Evolutionary conservation across 2,113 vertebrate genomes (phyloP).

Genomic region (Neolamprologus ventralis): DNA sequence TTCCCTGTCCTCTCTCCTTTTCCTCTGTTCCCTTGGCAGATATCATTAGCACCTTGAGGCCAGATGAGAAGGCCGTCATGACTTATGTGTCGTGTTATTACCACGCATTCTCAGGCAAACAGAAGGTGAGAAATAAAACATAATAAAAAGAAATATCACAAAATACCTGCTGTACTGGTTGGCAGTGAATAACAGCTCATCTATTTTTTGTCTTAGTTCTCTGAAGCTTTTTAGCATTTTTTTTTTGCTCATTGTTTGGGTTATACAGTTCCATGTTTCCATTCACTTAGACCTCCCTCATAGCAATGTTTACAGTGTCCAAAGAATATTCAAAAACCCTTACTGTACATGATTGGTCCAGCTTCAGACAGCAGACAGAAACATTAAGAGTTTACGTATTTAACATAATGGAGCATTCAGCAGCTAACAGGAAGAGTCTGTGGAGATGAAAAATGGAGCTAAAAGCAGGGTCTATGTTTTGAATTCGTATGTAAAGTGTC

Average conservation of each 20-base stretch:
- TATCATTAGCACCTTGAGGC: constrained; percentile 98
- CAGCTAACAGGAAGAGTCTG: neutral
- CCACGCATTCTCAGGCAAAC: constrained; percentile 97
- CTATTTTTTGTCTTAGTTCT: neutral
- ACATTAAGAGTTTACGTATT: neutral
- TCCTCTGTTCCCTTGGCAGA: constrained; percentile 82
- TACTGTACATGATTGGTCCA: neutral
- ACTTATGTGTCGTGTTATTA: constrained; percentile 99
- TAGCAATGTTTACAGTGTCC: neutral
- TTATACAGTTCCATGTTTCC: neutral
- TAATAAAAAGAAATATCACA: neutral
- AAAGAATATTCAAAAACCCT: neutral
- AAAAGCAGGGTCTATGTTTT: neutral
- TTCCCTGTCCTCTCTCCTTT: constrained; percentile 32
- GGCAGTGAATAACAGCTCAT: neutral
- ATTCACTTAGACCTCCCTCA: neutral
- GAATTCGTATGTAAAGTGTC: neutral
- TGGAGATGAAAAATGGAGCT: neutral
- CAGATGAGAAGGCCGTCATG: constrained; percentile 98
- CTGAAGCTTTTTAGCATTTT: neutral
- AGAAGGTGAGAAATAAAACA: constrained; percentile 87
- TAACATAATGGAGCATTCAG: neutral
- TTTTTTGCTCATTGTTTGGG: neutral
- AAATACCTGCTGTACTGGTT: neutral
- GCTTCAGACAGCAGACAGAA: neutral